These are phyloP conservation scores for Phrynosoma blainvillii DNA, from an alignment of 2,113 vertebrate species.

Conservation along the genomic window DNA sequence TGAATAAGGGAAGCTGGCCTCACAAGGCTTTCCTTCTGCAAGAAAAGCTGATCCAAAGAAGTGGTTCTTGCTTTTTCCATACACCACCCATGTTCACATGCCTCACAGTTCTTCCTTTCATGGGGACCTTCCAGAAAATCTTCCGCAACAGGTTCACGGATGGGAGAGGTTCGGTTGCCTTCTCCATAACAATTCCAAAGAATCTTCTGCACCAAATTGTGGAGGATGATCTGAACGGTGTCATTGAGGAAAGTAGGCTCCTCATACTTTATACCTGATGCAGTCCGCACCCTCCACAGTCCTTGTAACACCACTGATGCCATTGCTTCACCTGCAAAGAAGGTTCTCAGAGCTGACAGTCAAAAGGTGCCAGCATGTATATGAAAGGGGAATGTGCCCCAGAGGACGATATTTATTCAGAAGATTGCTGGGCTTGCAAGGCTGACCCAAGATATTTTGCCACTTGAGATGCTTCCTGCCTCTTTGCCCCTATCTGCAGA, in stretches of 20 bases:
- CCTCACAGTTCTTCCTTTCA: not conserved
- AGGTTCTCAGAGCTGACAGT: no score
- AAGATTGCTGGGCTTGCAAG: no score
- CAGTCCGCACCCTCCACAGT: no score
- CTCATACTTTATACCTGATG: no score
- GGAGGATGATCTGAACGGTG: not conserved
- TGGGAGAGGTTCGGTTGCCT: not conserved
- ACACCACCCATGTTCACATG: not conserved
- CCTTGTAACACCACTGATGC: no score
- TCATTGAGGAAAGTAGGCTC: not conserved
- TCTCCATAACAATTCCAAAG: not conserved
- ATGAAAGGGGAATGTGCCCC: no score
- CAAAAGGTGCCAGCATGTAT: no score
- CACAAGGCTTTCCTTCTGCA: not conserved
- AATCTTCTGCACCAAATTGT: not conserved
- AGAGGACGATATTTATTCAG: no score
- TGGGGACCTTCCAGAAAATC: not conserved
- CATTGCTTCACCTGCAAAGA: no score
- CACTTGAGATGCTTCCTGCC: no score
- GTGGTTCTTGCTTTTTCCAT: not conserved
- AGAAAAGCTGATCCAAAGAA: not conserved
- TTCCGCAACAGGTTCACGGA: not conserved
- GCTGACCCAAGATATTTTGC: no score
- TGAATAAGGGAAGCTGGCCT: not conserved
- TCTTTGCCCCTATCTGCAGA: no score